These are phyloP conservation scores for Datnioides undecimradiatus DNA, from an alignment of 2,113 vertebrate genomes.

Conservation along the genomic window DNA sequence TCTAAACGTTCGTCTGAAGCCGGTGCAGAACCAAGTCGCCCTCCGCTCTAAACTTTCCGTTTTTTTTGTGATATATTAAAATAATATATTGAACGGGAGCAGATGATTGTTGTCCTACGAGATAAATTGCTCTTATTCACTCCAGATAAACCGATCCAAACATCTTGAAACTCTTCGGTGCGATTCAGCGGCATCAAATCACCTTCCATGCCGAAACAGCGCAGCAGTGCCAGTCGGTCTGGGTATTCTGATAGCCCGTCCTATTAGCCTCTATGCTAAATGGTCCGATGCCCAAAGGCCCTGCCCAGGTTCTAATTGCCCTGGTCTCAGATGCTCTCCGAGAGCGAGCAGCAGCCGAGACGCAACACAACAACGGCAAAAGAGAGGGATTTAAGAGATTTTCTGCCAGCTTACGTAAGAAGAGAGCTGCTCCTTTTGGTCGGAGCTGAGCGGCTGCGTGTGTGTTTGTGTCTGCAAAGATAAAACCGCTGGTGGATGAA, in stretches of 20 bases:
- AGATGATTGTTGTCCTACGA: not conserved
- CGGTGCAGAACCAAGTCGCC: not conserved
- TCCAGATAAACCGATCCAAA: constrained; percentile 17
- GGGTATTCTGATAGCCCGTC: constrained; percentile 27
- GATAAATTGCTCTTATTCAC: constrained; percentile 8
- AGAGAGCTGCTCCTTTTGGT: constrained; percentile 64
- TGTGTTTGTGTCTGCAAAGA: constrained; percentile 67
- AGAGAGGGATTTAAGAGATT: constrained; percentile 80
- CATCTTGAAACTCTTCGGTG: constrained; percentile 57
- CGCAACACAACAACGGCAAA: constrained; percentile 87
- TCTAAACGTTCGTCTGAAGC: not conserved
- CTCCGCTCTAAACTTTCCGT: not conserved
- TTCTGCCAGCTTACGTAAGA: constrained; percentile 79
- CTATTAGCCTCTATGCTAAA: constrained; percentile 75
- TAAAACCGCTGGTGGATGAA: constrained; percentile 80
- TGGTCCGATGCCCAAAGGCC: constrained; percentile 67
- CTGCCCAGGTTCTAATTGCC: constrained; percentile 75
- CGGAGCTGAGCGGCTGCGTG: constrained; percentile 37
- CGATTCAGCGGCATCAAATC: constrained; percentile 44
- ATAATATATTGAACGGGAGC: not conserved
- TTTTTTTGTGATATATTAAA: not conserved
- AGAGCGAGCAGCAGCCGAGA: constrained; percentile 71
- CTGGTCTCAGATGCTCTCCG: constrained; percentile 86
- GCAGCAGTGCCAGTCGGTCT: constrained; percentile 11
- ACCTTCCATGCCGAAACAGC: not conserved